Evolutionary conservation across 2,113 vertebrate species (phyloP).

Genomic region (Centropus bengalensis): DNA sequence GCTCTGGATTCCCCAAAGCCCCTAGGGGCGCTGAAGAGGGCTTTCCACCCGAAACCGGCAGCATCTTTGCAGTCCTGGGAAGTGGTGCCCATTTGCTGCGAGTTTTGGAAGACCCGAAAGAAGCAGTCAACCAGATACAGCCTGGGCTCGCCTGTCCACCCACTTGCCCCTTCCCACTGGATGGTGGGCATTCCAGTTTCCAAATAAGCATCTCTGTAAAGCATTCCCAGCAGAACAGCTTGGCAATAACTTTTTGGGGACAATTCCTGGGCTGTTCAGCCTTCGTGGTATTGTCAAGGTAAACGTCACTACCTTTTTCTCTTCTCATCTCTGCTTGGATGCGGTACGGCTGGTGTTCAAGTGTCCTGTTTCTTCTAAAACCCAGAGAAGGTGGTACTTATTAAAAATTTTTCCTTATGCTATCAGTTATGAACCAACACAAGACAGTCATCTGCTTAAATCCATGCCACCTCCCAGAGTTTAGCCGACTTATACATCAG

Average conservation of each 20-base stretch:
- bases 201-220: not conserved
- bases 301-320: not conserved
- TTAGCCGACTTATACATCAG: not conserved
- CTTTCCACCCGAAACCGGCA: accelerated
- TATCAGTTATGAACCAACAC: not conserved
- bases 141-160: too few relatives aligned
- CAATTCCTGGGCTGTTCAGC: not conserved
- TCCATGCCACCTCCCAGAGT: not conserved
- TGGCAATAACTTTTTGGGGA: accelerated
- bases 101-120: not conserved
- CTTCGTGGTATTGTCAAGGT: accelerated
- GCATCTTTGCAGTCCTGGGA: not conserved
- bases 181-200: not conserved
- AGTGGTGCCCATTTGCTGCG: accelerated
- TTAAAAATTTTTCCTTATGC: not conserved
- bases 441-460: not conserved
- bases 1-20: not conserved
- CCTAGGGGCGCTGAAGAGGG: too few relatives aligned
- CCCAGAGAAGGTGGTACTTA: not conserved
- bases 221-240: not conserved
- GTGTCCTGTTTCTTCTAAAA: not conserved
- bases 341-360: not conserved
- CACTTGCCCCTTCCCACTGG: not conserved
- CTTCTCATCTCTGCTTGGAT: not conserved
- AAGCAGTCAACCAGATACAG: not conserved